Conservation (phyloP, 2,888 invertebrate species). For the Cryptophagus acutangulus region DNA sequence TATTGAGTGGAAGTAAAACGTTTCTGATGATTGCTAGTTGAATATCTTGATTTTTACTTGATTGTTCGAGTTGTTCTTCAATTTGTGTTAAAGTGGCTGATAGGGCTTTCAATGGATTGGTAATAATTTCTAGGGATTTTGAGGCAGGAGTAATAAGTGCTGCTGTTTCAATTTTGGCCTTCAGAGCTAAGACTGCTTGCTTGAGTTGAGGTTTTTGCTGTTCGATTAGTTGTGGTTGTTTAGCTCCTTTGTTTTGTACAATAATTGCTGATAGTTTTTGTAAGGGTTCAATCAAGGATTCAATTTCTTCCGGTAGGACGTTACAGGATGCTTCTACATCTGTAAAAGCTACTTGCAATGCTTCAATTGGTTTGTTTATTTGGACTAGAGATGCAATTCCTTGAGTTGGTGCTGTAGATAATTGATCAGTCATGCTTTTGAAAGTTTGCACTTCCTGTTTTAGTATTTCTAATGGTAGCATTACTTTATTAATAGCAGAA, state of each 20-base stretch:
- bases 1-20: too few relatives aligned
- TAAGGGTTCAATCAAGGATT: slow-evolving; percentile 14
- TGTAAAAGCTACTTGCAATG: slow-evolving; percentile 13
- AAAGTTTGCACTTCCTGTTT: slow-evolving; percentile 3
- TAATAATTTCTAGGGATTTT: background rate
- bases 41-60: too few relatives aligned
- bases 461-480: slow-evolving; percentile 1
- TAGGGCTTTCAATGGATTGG: background rate
- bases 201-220: background rate
- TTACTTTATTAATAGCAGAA: too few relatives aligned
- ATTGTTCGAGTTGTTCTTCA: background rate
- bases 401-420: slow-evolving; percentile 7
- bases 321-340: too few relatives aligned
- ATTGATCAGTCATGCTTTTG: background rate
- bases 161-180: background rate
- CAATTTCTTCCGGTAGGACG: slow-evolving; percentile 12
- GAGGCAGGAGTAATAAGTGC: background rate
- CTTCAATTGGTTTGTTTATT: slow-evolving; percentile 9
- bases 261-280: slow-evolving; percentile 18
- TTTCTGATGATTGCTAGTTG: too few relatives aligned
- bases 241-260: slow-evolving; percentile 14
- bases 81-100: background rate
- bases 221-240: slow-evolving; percentile 8
- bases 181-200: slow-evolving; percentile 3
- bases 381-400: slow-evolving; percentile 8